phyloP scores from a whole-genome alignment of 2,888 invertebrate species.

The Leptogaster cylindrica region DNA sequence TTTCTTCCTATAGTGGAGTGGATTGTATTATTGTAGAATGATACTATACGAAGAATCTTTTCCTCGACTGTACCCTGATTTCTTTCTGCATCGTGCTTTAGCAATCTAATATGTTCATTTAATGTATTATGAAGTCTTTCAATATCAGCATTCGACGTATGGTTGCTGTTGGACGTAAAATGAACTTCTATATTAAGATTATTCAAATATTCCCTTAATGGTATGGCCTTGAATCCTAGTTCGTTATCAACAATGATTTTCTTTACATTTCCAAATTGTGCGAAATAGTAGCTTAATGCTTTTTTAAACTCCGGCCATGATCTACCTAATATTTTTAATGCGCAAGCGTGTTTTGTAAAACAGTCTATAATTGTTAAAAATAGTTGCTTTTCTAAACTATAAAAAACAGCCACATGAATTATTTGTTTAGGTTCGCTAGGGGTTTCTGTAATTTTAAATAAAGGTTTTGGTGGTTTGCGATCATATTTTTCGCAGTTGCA shows the following conservation, averaged over 20 bases:
- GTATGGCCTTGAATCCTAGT: background rate
- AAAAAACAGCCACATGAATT: constrained; percentile 41
- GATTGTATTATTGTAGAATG: constrained; percentile 15
- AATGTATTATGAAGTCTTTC: background rate
- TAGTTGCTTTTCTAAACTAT: constrained; percentile 13
- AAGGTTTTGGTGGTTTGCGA: background rate
- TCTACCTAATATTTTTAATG: constrained; percentile 23
- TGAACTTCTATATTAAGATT: background rate
- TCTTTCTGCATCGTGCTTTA: constrained; percentile 2
- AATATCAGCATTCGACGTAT: constrained; percentile 7
- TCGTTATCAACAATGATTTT: background rate
- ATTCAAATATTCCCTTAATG: background rate
- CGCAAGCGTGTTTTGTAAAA: constrained; percentile 35
- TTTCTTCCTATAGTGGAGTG: constrained; percentile 28
- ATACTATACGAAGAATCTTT: constrained; percentile 2
- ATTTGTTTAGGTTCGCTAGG: constrained; percentile 11
- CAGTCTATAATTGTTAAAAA: constrained; percentile 42
- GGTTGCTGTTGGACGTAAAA: constrained; percentile 4
- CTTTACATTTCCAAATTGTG: background rate
- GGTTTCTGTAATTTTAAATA: constrained; percentile 25
- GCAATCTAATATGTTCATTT: constrained; percentile 6
- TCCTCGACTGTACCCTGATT: constrained; percentile 4
- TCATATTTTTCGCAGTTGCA: too few species aligned
- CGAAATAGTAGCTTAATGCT: background rate
- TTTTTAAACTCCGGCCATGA: constrained; percentile 37